Evolutionary conservation across 2,113 vertebrate species (phyloP).

Genomic region (Chionis minor): DNA sequence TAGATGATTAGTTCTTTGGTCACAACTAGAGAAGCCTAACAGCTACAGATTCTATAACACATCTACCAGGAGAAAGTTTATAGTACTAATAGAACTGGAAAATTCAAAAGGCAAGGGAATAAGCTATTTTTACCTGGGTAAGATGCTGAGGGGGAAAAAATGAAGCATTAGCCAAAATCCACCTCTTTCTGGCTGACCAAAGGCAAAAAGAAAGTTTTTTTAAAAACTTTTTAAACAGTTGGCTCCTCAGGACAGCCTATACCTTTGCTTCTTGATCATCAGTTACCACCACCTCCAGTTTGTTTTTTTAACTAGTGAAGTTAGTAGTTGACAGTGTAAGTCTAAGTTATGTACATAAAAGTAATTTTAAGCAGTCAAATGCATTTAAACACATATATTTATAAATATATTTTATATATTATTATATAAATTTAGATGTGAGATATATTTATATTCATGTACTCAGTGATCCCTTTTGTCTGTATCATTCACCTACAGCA

Average conservation of each 20-base stretch:
- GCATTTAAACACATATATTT: background rate
- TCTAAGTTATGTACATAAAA: background rate
- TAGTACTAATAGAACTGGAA: background rate
- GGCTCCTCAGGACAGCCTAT: accelerated
- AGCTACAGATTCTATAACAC: background rate
- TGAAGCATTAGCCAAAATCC: background rate
- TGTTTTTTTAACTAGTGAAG: background rate
- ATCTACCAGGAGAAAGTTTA: background rate
- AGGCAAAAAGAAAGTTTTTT: background rate
- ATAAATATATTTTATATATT: background rate
- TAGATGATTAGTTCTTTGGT: background rate
- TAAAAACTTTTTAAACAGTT: background rate
- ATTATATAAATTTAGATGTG: background rate
- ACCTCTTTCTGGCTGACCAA: background rate
- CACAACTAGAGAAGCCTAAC: background rate
- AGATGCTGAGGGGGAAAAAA: background rate
- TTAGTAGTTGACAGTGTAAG: background rate
- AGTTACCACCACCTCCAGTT: background rate
- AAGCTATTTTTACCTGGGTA: background rate
- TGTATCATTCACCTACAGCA: background rate
- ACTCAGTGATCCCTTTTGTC: background rate
- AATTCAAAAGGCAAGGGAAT: background rate
- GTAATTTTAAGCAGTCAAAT: background rate
- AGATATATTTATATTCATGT: background rate
- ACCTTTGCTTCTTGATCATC: background rate